These are phyloP conservation scores for Argya squamiceps DNA, from an alignment of 2,797 vertebrate species.

Conservation along the genomic window DNA sequence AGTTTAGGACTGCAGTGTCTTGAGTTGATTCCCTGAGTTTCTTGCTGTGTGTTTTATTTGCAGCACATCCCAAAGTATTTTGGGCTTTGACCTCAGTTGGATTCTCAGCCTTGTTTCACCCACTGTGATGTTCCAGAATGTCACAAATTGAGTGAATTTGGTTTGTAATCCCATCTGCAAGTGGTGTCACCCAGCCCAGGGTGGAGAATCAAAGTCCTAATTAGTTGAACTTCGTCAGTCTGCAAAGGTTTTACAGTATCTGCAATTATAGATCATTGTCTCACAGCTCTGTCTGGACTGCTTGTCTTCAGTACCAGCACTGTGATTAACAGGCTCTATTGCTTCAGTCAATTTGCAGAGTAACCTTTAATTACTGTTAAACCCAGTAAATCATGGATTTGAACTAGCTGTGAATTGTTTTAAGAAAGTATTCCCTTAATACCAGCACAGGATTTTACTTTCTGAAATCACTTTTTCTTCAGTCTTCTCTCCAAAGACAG, in stretches of 20 bases:
- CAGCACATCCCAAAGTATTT: neutral
- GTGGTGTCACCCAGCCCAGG: neutral
- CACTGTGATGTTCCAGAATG: accelerated
- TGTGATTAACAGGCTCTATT: neutral
- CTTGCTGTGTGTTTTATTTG: neutral
- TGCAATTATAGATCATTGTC: neutral
- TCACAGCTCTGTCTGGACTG: neutral
- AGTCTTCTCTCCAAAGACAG: neutral
- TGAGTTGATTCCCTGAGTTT: neutral
- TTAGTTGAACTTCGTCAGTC: neutral
- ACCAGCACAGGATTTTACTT: neutral
- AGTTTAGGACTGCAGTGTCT: neutral
- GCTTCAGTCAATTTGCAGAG: neutral
- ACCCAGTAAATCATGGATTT: neutral
- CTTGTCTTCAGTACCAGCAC: neutral
- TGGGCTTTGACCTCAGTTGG: neutral
- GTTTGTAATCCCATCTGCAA: neutral
- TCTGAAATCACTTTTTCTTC: neutral
- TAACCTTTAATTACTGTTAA: neutral
- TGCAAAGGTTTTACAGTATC: neutral
- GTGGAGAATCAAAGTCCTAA: neutral
- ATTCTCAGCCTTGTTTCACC: neutral
- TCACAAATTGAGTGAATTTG: neutral
- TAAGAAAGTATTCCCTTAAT: neutral
- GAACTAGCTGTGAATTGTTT: neutral